Conservation (phyloP, 1,140 invertebrate species). For the Drosophila ogumai region DNA sequence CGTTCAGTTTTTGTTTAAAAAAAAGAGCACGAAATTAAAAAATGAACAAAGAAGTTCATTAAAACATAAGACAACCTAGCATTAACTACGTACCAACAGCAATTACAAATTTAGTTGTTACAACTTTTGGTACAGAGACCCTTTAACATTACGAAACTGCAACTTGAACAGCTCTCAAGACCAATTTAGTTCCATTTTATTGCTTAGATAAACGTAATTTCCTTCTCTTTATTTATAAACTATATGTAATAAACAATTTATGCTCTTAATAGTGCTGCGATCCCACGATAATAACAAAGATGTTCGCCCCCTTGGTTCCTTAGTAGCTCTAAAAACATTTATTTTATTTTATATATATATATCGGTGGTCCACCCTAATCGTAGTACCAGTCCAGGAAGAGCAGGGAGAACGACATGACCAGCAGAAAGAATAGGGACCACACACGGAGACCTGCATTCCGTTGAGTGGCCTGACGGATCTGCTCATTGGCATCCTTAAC, state of each 20-base stretch:
- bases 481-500: slow-evolving; percentile 98
- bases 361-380: slow-evolving; percentile 87
- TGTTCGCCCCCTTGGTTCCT: slow-evolving; percentile 22
- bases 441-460: slow-evolving; percentile 96
- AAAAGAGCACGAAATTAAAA: slow-evolving; percentile 30
- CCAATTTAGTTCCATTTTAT: slow-evolving; percentile 26
- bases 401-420: slow-evolving; percentile 97
- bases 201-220: slow-evolving; percentile 19
- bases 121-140: slow-evolving; percentile 2
- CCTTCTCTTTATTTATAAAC: slow-evolving; percentile 39
- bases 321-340: slow-evolving; percentile 16
- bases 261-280: slow-evolving; percentile 32
- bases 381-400: slow-evolving; percentile 99
- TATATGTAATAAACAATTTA: slow-evolving; percentile 46
- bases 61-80: slow-evolving; percentile 19
- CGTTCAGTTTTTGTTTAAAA: slow-evolving; percentile 13
- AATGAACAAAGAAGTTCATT: slow-evolving; percentile 22
- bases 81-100: slow-evolving; percentile 12
- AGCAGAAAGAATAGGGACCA: slow-evolving; percentile 98
- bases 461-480: slow-evolving; percentile 97
- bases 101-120: slow-evolving; percentile 15
- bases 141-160: slow-evolving; percentile 1
- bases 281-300: slow-evolving; percentile 52
- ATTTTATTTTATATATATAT: slow-evolving; percentile 18
- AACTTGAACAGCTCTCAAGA: slow-evolving; percentile 29